Conservation (phyloP, 2,797 vertebrate species). For the Danio albolineatus region DNA sequence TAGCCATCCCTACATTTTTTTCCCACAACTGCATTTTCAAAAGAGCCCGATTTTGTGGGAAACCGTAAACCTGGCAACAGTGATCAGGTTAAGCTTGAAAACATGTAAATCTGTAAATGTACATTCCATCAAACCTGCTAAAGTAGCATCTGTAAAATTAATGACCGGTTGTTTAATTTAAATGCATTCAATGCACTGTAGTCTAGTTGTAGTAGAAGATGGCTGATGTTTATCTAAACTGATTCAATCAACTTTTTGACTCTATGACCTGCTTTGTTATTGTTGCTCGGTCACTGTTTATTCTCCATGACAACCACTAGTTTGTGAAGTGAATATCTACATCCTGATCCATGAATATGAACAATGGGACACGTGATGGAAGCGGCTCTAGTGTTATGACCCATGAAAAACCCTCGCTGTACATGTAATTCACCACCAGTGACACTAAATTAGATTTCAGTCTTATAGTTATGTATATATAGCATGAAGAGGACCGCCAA, state of each 20-base stretch:
- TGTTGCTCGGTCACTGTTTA: constrained; percentile 53
- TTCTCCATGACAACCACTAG: constrained; percentile 53
- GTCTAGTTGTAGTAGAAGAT: too few species aligned
- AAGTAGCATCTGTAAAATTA: constrained; percentile 18
- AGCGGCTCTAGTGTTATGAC: neutral
- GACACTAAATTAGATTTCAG: neutral
- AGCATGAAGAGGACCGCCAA: neutral
- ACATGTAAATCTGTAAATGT: too few species aligned
- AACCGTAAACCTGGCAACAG: too few species aligned
- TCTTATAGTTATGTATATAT: neutral
- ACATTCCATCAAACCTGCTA: neutral
- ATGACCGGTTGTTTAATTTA: neutral
- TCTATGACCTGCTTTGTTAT: constrained; percentile 21
- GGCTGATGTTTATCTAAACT: constrained; percentile 53
- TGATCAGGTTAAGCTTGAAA: too few species aligned
- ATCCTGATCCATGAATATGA: constrained; percentile 41
- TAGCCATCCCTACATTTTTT: too few species aligned
- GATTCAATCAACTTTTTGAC: constrained; percentile 35
- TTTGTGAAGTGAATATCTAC: constrained; percentile 12
- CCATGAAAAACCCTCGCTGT: neutral
- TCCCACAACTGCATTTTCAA: too few species aligned
- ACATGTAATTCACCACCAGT: neutral
- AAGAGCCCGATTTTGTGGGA: too few species aligned
- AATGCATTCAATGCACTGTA: neutral
- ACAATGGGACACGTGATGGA: constrained; percentile 48